Evolutionary conservation across 2,113 vertebrate species (phyloP).

Genomic region (Scomber colias): DNA sequence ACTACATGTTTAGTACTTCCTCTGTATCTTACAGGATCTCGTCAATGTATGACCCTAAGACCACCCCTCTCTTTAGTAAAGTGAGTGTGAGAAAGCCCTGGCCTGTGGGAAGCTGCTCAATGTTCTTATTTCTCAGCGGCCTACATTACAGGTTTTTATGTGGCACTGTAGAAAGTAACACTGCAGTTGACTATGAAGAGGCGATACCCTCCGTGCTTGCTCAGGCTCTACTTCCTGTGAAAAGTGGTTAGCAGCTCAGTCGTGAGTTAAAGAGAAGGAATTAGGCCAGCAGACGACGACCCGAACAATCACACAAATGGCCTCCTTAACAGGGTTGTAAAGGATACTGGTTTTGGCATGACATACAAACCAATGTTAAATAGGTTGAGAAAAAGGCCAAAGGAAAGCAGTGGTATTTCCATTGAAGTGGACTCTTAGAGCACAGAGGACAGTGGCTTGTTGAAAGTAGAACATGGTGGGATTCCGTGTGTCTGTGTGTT

Average conservation of each 20-base stretch:
- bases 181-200: slow-evolving; percentile 35
- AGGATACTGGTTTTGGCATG: background rate
- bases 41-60: slow-evolving; percentile 1
- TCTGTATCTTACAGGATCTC: slow-evolving; percentile 45
- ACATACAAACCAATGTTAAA: slow-evolving; percentile 32
- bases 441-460: background rate
- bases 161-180: slow-evolving; percentile 24
- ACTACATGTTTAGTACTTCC: background rate
- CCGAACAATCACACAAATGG: slow-evolving; percentile 30
- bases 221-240: slow-evolving; percentile 64
- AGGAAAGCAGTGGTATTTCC: slow-evolving; percentile 12
- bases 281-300: slow-evolving; percentile 37
- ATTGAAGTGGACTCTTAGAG: background rate
- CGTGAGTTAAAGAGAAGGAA: slow-evolving; percentile 41
- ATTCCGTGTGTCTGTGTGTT: slow-evolving; percentile 12
- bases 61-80: background rate
- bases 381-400: slow-evolving; percentile 20
- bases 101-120: slow-evolving; percentile 33
- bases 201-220: slow-evolving; percentile 21
- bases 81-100: slow-evolving; percentile 33
- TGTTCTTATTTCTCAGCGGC: background rate
- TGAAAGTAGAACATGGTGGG: slow-evolving; percentile 36
- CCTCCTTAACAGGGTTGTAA: slow-evolving; percentile 4
- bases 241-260: slow-evolving; percentile 52
- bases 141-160: slow-evolving; percentile 16